These are phyloP conservation scores for Copidosoma aretas DNA, from an alignment of 2,888 invertebrate species.

Conservation along the genomic window DNA sequence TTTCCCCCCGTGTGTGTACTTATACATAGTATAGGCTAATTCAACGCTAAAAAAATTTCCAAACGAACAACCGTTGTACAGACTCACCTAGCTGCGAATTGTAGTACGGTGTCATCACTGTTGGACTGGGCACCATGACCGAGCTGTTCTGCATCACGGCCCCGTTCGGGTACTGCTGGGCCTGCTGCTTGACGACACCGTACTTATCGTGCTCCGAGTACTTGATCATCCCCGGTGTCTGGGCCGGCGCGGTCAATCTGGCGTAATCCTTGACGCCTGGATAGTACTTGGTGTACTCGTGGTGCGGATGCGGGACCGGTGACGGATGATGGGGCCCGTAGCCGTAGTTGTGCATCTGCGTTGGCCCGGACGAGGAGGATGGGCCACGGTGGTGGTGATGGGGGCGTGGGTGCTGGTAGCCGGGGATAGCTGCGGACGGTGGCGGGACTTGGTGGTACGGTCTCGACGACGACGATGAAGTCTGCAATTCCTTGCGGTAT, in stretches of 20 bases:
- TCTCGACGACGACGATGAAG: not conserved
- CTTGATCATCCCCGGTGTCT: constrained; percentile 45
- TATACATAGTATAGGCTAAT: not conserved
- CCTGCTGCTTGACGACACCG: constrained; percentile 20
- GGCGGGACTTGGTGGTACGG: constrained; percentile 23
- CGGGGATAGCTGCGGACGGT: constrained; percentile 17
- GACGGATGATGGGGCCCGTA: constrained; percentile 1
- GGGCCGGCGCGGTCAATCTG: constrained; percentile 9
- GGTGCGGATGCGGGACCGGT: not conserved
- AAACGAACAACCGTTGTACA: not conserved
- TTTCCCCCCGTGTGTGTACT: not conserved
- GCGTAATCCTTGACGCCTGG: constrained; percentile 4
- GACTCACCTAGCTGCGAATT: constrained; percentile 46
- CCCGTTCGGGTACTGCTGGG: constrained; percentile 32
- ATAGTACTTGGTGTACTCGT: constrained; percentile 38
- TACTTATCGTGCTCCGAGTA: constrained; percentile 50
- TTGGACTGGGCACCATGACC: constrained; percentile 43
- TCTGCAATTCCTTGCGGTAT: constrained; percentile 22
- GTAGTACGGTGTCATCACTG: constrained; percentile 49
- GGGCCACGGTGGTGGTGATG: constrained; percentile 18
- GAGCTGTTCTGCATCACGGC: constrained; percentile 44
- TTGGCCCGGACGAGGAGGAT: constrained; percentile 2
- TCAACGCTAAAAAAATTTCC: not conserved
- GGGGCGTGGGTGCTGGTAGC: not conserved
- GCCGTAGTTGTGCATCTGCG: constrained; percentile 27